Conservation (phyloP, 2,888 invertebrate genomes). For the Tanytarsus gracilentus region DNA sequence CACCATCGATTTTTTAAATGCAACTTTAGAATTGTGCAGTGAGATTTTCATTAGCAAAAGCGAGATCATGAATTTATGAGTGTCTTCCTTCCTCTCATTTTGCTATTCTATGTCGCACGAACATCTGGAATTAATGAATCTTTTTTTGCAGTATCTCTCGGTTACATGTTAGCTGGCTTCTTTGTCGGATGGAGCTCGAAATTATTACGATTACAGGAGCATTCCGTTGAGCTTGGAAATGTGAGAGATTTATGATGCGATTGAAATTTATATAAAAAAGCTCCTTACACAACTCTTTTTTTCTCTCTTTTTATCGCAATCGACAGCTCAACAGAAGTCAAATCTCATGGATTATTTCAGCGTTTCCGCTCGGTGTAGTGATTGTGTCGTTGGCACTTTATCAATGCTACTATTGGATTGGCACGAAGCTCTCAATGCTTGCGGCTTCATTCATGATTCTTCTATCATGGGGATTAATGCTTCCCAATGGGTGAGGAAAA, state of each 20-base stretch:
- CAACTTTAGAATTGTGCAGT: too few relatives aligned
- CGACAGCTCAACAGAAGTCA: conserved; percentile 13
- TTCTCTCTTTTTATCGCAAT: not conserved
- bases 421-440: conserved; percentile 4
- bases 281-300: not conserved
- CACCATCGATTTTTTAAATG: too few relatives aligned
- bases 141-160: conserved; percentile 8
- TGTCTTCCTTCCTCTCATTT: too few relatives aligned
- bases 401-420: conserved; percentile 18
- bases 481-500: not conserved
- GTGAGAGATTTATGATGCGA: conserved; percentile 8
- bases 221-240: not conserved
- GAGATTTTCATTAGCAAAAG: too few relatives aligned
- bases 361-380: conserved; percentile 21
- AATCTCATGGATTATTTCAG: conserved; percentile 20
- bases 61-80: too few relatives aligned
- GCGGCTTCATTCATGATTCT: conserved; percentile 7
- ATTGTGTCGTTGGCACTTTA: not conserved
- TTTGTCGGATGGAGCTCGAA: conserved; percentile 27
- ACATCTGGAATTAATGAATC: not conserved
- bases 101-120: too few relatives aligned
- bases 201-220: conserved; percentile 7
- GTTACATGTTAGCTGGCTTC: conserved; percentile 18
- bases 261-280: not conserved
- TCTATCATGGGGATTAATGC: conserved; percentile 2